Conservation (phyloP, 2,888 invertebrate genomes). For the Gerris lacustris region DNA sequence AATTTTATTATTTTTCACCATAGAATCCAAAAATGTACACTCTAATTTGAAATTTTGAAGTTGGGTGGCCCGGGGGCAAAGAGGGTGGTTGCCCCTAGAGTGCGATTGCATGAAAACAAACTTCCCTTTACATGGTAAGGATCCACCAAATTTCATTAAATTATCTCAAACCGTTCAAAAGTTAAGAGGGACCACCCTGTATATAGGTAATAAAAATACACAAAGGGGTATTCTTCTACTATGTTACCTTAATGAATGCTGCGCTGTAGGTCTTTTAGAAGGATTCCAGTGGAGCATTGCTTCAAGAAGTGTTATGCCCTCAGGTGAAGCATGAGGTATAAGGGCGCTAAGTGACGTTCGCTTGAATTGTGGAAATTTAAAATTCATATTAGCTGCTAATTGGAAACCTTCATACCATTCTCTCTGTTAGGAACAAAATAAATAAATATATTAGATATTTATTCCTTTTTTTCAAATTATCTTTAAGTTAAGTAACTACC, state of each 20-base stretch:
- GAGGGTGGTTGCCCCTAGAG: no score
- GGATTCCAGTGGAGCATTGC: slow-evolving; percentile 88
- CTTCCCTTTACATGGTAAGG: no score
- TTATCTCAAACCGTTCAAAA: no score
- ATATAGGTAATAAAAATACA: no score
- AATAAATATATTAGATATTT: background rate
- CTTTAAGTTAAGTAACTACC: background rate
- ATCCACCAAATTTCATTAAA: no score
- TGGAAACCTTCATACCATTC: slow-evolving; percentile 94
- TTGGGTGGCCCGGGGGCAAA: no score
- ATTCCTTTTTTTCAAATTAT: background rate
- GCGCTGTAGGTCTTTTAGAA: slow-evolving; percentile 79
- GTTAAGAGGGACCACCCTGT: no score
- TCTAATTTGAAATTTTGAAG: no score
- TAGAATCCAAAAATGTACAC: no score
- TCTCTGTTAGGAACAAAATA: slow-evolving; percentile 41
- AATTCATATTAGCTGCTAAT: slow-evolving; percentile 84
- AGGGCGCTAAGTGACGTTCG: slow-evolving; percentile 66
- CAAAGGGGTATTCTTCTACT: no score
- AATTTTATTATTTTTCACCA: no score
- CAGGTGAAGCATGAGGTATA: slow-evolving; percentile 68
- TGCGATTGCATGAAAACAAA: no score
- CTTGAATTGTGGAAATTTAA: slow-evolving; percentile 83
- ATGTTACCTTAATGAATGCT: slow-evolving; percentile 60
- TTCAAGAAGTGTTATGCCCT: slow-evolving; percentile 70